phyloP scores from a whole-genome alignment of 2,888 invertebrate species.

The Leptinotarsa haldemani region DNA sequence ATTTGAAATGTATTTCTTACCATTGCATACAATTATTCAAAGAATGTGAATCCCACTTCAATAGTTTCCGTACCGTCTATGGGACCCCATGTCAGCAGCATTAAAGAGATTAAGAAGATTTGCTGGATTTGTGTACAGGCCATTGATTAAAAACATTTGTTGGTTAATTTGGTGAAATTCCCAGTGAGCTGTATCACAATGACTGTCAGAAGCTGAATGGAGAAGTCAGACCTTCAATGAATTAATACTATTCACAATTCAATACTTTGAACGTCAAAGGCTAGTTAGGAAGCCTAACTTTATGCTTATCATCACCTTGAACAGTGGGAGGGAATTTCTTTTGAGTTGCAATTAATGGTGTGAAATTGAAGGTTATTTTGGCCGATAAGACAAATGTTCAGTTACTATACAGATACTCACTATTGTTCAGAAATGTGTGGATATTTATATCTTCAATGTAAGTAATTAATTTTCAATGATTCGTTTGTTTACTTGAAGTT shows the following conservation, averaged over 20 bases:
- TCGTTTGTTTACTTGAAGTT: no score
- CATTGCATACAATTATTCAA: no score
- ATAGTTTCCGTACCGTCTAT: slow-evolving; percentile 44
- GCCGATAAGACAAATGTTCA: not conserved
- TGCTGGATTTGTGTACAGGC: slow-evolving; percentile 57
- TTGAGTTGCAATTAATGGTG: not conserved
- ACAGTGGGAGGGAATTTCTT: not conserved
- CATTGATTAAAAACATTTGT: slow-evolving; percentile 64
- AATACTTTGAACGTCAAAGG: slow-evolving; percentile 14
- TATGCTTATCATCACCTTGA: slow-evolving; percentile 20
- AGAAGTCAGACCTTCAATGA: slow-evolving; percentile 54
- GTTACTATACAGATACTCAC: no score
- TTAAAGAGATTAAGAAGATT: slow-evolving; percentile 59
- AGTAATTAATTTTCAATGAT: no score
- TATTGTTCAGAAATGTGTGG: no score
- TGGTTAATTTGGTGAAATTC: slow-evolving; percentile 62
- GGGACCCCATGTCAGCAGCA: slow-evolving; percentile 55
- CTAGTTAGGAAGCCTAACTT: slow-evolving; percentile 24
- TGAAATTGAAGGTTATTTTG: not conserved
- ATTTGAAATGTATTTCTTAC: no score
- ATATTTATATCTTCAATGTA: no score
- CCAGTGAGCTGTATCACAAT: slow-evolving; percentile 53
- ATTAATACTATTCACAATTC: slow-evolving; percentile 38
- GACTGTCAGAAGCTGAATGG: slow-evolving; percentile 55
- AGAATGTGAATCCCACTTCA: not conserved